Evolutionary conservation across 1,140 invertebrate species (phyloP), one percentile per base, ranked within the genome.

Genomic region (Brachionus plicatilis): DNA sequence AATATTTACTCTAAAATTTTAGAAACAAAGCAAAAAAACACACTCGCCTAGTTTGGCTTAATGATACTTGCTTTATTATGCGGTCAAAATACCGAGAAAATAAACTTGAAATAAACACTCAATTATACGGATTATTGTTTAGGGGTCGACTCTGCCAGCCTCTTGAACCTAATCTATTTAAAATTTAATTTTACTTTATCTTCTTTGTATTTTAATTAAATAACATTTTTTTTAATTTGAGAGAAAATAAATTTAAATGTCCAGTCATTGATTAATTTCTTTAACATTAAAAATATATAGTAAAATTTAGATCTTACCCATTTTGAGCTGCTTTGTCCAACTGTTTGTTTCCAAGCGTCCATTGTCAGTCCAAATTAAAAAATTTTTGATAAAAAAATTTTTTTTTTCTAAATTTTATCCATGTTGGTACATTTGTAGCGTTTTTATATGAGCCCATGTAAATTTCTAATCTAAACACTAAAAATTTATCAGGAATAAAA

Each of bases 1-100:
- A 76, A 76, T 76, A 76, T 76, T 76, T 76, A 50, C 45, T 76
- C 50, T 50, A 29, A 17, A 43, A 43, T 11, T 75, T 75, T 43
- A 17, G 20, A 75, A 24, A 43, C n/a, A 75, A 75, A 75, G 41
- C 33, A 45, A 43, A 43, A n/a, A 75, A 20, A 60, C 17, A 60
- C 53, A 20, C 53, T 60, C 53, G 53, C 53, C 20, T 60, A 60
- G 53, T 60, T 24, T 60, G 9, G 53, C 8, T 60, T 60, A 20
- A 60, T n/a, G 20, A 60, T 20, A 60, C 53, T 60, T 20, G 53
- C 8, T 24, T 9, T 60, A 53, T 76, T 76, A 76, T 76, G 72
- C 72, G 72, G 43, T 76, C 72, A 76, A 76, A 76, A 76, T 76
- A 76, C 72, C 72, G 45, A 76, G 43, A 50, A 76, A 76, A 27